phyloP scores from a whole-genome alignment of 2,888 invertebrate species.

The Macrophya alboannulata region DNA sequence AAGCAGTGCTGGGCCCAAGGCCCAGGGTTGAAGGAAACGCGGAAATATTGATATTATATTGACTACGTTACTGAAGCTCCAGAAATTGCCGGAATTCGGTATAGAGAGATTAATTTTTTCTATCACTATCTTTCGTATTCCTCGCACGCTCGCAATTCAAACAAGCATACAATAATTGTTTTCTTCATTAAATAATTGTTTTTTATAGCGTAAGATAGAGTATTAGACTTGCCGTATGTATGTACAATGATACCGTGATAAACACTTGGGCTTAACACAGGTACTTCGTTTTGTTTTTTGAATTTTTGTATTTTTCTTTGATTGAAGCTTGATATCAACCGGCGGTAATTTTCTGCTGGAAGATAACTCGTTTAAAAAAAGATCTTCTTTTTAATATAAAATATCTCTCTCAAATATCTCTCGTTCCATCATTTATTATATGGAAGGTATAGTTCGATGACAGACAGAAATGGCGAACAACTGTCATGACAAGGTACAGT shows the following conservation, averaged over 20 bases:
- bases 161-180: background rate
- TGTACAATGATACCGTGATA: background rate
- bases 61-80: background rate
- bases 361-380: background rate
- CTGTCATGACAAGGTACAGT: no score
- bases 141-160: background rate
- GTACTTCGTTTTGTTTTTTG: background rate
- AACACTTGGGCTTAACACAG: background rate
- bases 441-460: no score
- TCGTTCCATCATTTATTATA: no score
- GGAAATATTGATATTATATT: background rate
- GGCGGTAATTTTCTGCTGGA: background rate
- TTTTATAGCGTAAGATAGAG: background rate
- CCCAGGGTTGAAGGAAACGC: background rate
- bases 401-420: no score
- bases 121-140: background rate
- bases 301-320: background rate
- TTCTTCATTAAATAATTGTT: background rate
- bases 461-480: no score
- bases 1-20: background rate
- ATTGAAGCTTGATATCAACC: background rate
- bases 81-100: background rate
- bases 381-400: no score
- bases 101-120: background rate
- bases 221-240: background rate